phyloP scores from a whole-genome alignment of 30 jellyfish, hydroid and myxozoan species.

The Turritopsis dohrnii region DNA sequence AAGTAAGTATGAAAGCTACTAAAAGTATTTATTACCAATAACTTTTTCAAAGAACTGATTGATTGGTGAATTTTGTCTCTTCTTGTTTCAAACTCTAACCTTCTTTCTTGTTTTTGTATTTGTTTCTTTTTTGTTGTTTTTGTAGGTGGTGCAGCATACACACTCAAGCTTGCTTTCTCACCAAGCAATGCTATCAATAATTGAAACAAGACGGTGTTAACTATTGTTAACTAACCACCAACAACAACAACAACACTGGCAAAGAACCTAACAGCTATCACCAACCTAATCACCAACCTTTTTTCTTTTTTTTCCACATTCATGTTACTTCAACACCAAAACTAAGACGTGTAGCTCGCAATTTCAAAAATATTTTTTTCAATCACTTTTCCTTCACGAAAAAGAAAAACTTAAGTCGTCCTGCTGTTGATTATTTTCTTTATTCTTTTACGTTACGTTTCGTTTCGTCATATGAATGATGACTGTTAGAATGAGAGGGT shows the following conservation, averaged over 20 bases:
- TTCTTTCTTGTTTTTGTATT: too few species aligned
- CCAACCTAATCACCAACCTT: too few species aligned
- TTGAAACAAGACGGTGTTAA: constrained; percentile 22
- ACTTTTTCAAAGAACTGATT: too few species aligned
- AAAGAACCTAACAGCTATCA: neutral
- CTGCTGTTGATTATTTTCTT: neutral
- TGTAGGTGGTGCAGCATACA: constrained; percentile 95
- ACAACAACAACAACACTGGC: neutral
- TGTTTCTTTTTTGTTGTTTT: too few species aligned
- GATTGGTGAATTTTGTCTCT: too few species aligned
- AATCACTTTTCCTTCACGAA: neutral
- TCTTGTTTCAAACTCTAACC: too few species aligned
- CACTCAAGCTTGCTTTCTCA: constrained; percentile 92
- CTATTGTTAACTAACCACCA: neutral
- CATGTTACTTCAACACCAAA: neutral
- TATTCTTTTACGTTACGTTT: neutral
- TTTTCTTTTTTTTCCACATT: neutral
- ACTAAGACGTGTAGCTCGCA: neutral
- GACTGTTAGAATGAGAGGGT: too few species aligned
- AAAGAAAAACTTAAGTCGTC: neutral
- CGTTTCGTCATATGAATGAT: neutral
- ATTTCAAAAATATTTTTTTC: neutral
- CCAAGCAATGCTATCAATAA: constrained; percentile 97
- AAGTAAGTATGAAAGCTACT: too few species aligned
- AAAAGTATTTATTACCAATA: too few species aligned